Base-by-base conservation (phyloP, 2,797 vertebrate species). In the Gadopsis bispinosus region DNA sequence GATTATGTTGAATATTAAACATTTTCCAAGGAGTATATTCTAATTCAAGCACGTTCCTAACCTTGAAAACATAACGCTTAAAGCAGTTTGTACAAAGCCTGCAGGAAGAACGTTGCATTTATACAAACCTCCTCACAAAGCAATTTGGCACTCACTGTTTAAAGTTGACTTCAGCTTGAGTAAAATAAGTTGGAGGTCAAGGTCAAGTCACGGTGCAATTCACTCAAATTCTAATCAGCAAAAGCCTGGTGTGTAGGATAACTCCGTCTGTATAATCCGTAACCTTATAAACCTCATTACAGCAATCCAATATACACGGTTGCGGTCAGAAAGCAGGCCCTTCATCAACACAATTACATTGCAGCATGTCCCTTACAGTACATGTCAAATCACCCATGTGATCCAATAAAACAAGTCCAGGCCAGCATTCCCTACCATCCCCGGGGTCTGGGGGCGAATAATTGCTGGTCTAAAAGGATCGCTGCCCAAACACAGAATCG, bases 281-380 rank as follows among this genome's bases (percentile, higher is more conserved):
- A 60, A 85, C 80, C 85, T 77, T 62, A 59, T 59, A 71, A 75
- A 80, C 72, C 55, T 86, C 74, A 87, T 88, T 83, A 89, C 48
- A 79, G 61, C 33, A 80, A 87, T 90, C 74, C 69, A 81, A 88
- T 90, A 87, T 87, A 31, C 80, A 85, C 70, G 14, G 72, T 53
- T 67, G 73, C 14, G 2, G 81, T 71, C 80, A 82, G 71, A 75
- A 83, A 60, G 69, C 74, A 85, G 82, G 76, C 79, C 87, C 79
- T 72, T 90, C 73, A 84, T 88, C 79, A 83, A 76, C 77, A 53
- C 71, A 84, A 85, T 89, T 85, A 85, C 43, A 77, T 39, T 72
- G 84, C 83, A 72, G 83, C 72, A 75, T 75, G 74, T 85, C 77
- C 22, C 62, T 59, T 43, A 88, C 69, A 73, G 80, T 79, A 79